Evolutionary conservation across 1,140 invertebrate genomes (phyloP).

Genomic region (Andricus grossulariae): DNA sequence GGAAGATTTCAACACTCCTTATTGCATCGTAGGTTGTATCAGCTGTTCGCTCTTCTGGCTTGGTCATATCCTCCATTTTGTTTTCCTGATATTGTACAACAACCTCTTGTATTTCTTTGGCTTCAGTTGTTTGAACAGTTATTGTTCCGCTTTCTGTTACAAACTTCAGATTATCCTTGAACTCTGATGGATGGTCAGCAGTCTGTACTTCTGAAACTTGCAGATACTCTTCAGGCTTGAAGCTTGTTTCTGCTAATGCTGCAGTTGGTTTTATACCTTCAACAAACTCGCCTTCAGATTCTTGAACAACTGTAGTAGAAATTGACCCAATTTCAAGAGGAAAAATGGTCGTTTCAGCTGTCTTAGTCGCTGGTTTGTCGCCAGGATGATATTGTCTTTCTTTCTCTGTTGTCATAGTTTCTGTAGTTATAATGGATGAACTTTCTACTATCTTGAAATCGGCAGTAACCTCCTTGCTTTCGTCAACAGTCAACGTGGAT

Average conservation of each 20-base stretch:
- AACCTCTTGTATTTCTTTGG: slow-evolving; percentile 78
- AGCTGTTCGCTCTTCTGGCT: slow-evolving; percentile 67
- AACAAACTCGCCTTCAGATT: slow-evolving; percentile 77
- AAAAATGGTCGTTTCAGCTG: slow-evolving; percentile 73
- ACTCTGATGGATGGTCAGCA: slow-evolving; percentile 76
- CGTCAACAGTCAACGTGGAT: slow-evolving; percentile 72
- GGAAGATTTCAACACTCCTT: slow-evolving; percentile 74
- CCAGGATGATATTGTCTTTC: slow-evolving; percentile 75
- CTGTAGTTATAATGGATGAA: slow-evolving; percentile 77
- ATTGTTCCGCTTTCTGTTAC: slow-evolving; percentile 74
- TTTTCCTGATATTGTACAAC: slow-evolving; percentile 77
- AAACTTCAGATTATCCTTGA: slow-evolving; percentile 76
- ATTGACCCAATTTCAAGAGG: slow-evolving; percentile 77
- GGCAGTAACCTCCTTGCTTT: slow-evolving; percentile 74
- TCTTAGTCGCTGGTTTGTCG: slow-evolving; percentile 72
- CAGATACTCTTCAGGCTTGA: slow-evolving; percentile 77
- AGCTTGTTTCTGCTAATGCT: slow-evolving; percentile 73
- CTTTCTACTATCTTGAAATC: slow-evolving; percentile 78
- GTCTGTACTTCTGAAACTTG: slow-evolving; percentile 77
- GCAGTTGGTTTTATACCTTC: slow-evolving; percentile 69
- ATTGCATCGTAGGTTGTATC: slow-evolving; percentile 70
- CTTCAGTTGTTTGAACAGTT: slow-evolving; percentile 76
- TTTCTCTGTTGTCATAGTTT: slow-evolving; percentile 78
- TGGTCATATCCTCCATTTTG: slow-evolving; percentile 61
- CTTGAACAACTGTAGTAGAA: slow-evolving; percentile 76